A percentile compares a stretch with the other conserved stretches of the same genome.
phyloP scores from a whole-genome alignment of 2,888 invertebrate species.

The Luperina nickerlii region DNA sequence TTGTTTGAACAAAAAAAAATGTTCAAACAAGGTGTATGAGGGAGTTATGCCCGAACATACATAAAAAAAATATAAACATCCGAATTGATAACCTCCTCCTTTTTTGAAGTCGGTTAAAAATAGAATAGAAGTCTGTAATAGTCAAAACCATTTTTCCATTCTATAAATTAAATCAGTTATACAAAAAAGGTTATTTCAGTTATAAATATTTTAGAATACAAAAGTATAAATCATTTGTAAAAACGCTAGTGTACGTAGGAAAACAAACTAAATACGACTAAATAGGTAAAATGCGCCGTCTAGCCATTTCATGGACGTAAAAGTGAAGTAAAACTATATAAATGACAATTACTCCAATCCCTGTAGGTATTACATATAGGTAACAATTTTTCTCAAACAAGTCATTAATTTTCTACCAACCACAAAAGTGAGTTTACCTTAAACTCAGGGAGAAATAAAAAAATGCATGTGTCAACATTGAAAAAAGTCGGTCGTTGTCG shows the following conservation, averaged over 20 bases:
- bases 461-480: slow-evolving; percentile 13
- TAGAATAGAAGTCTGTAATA: background rate
- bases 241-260: background rate
- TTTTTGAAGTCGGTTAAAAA: no score
- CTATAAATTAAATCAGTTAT: background rate
- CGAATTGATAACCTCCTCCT: no score
- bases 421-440: slow-evolving; percentile 14
- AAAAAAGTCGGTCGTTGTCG: background rate
- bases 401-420: background rate
- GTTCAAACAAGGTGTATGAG: no score
- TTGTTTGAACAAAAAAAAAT: no score
- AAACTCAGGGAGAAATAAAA: slow-evolving; percentile 19
- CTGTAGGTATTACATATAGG: background rate
- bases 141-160: background rate
- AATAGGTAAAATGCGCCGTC: background rate
- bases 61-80: no score
- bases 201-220: background rate
- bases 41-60: no score
- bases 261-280: no score
- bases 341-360: background rate
- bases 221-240: background rate
- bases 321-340: background rate
- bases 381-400: background rate
- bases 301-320: background rate
- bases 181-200: background rate